These are phyloP conservation scores for Mycetomoellerius zeteki DNA, from an alignment of 1,140 invertebrate species.

Conservation along the genomic window DNA sequence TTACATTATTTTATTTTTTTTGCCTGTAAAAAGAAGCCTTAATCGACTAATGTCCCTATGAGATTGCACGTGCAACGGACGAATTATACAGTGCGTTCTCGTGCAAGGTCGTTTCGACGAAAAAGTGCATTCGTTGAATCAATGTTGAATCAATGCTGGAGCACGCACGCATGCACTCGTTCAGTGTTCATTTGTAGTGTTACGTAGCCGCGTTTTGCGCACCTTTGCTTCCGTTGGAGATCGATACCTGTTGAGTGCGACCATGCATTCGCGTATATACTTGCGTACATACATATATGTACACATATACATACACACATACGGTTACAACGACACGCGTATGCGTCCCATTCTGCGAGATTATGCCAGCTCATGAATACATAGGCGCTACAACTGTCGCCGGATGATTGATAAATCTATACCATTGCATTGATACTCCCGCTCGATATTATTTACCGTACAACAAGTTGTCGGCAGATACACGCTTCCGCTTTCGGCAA, in stretches of 20 bases:
- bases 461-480: slow-evolving; percentile 3
- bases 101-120: slow-evolving; percentile 4
- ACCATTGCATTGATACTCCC: too few relatives aligned
- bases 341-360: slow-evolving; percentile 34
- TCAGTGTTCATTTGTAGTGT: slow-evolving; percentile 6
- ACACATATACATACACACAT: background rate
- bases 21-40: background rate
- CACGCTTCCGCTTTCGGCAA: slow-evolving; percentile 17
- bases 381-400: slow-evolving; percentile 38
- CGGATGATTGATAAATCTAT: slow-evolving; percentile 62
- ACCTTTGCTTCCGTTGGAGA: slow-evolving; percentile 66
- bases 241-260: slow-evolving; percentile 76
- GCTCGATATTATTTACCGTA: slow-evolving; percentile 46
- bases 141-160: slow-evolving; percentile 36
- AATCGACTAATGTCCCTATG: background rate
- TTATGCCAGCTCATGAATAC: slow-evolving; percentile 70
- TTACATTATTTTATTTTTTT: too few relatives aligned
- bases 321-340: slow-evolving; percentile 30
- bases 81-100: background rate
- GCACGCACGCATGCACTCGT: background rate
- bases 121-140: slow-evolving; percentile 24
- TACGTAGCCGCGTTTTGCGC: slow-evolving; percentile 24
- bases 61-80: slow-evolving; percentile 16
- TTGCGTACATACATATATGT: background rate
- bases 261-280: slow-evolving; percentile 37